Base-by-base conservation (phyloP, 2,888 invertebrate species). In the Neoascia interrupta region DNA sequence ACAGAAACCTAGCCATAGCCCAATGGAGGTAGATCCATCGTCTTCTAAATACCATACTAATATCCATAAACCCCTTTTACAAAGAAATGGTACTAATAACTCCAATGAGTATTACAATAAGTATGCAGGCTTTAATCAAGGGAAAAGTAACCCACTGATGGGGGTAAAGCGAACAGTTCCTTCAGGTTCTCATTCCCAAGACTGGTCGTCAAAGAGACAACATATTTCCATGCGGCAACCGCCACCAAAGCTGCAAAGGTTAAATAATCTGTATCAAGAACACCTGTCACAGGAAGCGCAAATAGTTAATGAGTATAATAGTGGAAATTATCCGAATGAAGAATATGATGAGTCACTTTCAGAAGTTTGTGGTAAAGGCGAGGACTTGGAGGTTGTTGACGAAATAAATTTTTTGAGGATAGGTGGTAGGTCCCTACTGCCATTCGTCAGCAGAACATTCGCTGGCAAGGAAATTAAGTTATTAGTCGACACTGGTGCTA, bases 381-480 rank as follows among this genome's bases (percentile, higher is more conserved):
- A 47, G 16, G 21, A 21, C 16, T 2, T 5, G 21, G 26, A 47
- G 16, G 21, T 15, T 5, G 21, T 13, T 8, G 28, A 28, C 8
- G 11, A 43, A 54, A 26, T 36, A 8, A 45, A 31, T 45, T 21
- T 28, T 28, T 31, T 75, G 47, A 47, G 37, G 56, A 28, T 6
- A 69, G 13, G 41, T 61, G 56, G 37, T 6, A 69, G 13, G 41
- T 61, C 43, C 56, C 68, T 54, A 36, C 64, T 36, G 54, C 49
- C 49, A n/a, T 45, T 36, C 19, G 39, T 63, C 2, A 13, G 47
- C 15, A 41, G 47, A 37, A 63, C 39, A 13, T 18, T 72, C 19
- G 61, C 23, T 23, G 61, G 49, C 8, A 63, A 19, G 18, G 49
- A 72, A 41, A 28, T 61, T 45, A 81, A 81, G 18, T 61, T 61